phyloP scores from a whole-genome alignment of 2,113 vertebrate species.

The Xenopus borealis region DNA sequence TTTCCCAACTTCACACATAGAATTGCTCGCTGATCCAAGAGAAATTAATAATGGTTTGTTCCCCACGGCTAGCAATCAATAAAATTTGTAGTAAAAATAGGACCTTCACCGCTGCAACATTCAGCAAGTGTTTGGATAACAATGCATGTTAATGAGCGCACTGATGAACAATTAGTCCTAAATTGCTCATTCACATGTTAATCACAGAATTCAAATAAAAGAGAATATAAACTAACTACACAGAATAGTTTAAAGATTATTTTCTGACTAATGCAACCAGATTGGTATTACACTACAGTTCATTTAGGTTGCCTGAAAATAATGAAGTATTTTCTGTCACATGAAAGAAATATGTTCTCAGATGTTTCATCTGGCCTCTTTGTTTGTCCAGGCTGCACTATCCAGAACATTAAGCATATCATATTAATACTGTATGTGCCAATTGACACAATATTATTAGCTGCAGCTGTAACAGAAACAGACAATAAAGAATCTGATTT shows the following conservation, averaged over 20 bases:
- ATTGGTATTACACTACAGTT: not conserved
- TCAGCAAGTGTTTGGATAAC: not conserved
- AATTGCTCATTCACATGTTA: conserved; percentile 1
- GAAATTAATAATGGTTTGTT: conserved; percentile 3
- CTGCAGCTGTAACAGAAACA: not conserved
- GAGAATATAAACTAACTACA: not conserved
- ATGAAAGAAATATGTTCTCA: not conserved
- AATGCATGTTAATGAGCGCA: not conserved
- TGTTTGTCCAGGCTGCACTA: not conserved
- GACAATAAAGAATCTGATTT: not conserved
- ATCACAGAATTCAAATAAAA: not conserved
- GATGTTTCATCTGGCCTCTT: not conserved
- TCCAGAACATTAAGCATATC: not conserved
- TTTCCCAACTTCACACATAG: no score
- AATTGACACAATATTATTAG: not conserved
- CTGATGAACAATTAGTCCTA: conserved; percentile 2
- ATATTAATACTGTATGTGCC: not conserved
- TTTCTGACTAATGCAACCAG: not conserved
- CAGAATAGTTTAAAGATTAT: not conserved
- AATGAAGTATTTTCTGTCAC: not conserved
- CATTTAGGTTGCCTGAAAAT: not conserved
- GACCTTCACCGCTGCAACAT: not conserved
- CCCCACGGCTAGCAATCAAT: not conserved
- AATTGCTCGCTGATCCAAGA: not conserved
- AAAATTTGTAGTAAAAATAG: not conserved